A percentile compares a stretch with the other conserved stretches of the same genome.
Evolutionary conservation across 2,797 vertebrate species (phyloP).

Genomic region (Antrozous pallidus): DNA sequence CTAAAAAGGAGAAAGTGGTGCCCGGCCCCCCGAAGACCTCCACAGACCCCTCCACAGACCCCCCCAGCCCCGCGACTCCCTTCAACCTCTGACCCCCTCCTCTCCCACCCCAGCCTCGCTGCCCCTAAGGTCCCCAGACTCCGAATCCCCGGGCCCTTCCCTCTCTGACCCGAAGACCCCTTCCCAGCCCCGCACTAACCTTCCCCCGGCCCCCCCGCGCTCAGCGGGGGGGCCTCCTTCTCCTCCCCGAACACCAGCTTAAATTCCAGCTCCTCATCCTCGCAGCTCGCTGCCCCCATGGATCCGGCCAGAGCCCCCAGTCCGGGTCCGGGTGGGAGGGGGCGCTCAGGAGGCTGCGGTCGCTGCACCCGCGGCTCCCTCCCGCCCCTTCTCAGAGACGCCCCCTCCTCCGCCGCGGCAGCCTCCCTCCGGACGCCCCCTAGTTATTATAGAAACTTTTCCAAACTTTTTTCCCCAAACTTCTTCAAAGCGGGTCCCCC

Average conservation of each 20-base stretch:
- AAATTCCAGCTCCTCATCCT: slow-evolving; percentile 95
- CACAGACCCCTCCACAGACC: too few relatives aligned
- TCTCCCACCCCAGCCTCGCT: not conserved
- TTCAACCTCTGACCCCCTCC: slow-evolving; percentile 2
- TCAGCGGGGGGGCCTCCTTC: slow-evolving; percentile 87
- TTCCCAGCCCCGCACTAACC: slow-evolving; percentile 74
- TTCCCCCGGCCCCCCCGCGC: slow-evolving; percentile 76
- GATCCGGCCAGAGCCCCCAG: slow-evolving; percentile 67
- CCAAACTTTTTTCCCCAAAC: slow-evolving; percentile 91
- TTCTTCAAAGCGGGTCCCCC: slow-evolving; percentile 74
- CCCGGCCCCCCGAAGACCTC: slow-evolving; percentile 58
- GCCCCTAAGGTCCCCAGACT: not conserved
- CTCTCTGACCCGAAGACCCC: slow-evolving; percentile 26
- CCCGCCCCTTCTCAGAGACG: slow-evolving; percentile 56
- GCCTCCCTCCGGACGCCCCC: slow-evolving; percentile 73
- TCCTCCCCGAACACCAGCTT: slow-evolving; percentile 95
- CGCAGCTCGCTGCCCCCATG: slow-evolving; percentile 94
- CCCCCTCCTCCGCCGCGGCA: slow-evolving; percentile 66
- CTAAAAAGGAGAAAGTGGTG: slow-evolving; percentile 76
- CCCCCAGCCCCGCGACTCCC: not conserved
- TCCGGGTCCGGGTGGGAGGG: slow-evolving; percentile 64
- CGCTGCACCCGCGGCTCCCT: slow-evolving; percentile 46
- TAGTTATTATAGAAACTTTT: slow-evolving; percentile 84
- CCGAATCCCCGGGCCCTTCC: not conserved
- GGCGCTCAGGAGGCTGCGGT: slow-evolving; percentile 50